Conservation (phyloP, 2,888 invertebrate genomes). For the Eledona agricola region DNA sequence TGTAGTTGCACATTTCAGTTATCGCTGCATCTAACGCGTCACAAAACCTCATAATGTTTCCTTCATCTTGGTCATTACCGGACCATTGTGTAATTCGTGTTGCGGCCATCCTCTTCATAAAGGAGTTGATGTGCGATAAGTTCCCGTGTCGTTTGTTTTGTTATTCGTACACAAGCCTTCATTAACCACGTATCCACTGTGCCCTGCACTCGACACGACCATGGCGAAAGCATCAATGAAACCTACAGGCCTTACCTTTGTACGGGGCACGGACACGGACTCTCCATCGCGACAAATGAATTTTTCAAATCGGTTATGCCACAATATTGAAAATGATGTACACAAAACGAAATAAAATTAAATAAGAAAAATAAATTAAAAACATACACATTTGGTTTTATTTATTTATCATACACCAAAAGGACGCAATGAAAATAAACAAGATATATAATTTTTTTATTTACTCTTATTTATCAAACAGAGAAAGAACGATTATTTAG, state of each 20-base stretch:
- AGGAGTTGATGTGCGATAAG: constrained; percentile 52
- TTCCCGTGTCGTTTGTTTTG: constrained; percentile 47
- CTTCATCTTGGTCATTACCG: constrained; percentile 58
- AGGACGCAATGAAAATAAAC: too few relatives aligned
- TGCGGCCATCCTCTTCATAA: constrained; percentile 51
- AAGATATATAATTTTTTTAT: too few relatives aligned
- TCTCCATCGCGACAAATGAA: not conserved
- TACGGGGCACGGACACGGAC: not conserved
- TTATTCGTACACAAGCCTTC: constrained; percentile 39
- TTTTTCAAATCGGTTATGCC: too few relatives aligned
- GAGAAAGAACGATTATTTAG: too few relatives aligned
- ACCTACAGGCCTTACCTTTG: not conserved
- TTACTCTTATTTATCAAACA: too few relatives aligned
- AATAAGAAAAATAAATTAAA: too few relatives aligned
- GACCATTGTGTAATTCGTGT: constrained; percentile 57
- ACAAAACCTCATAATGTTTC: constrained; percentile 56
- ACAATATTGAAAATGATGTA: not conserved
- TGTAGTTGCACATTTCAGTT: constrained; percentile 53
- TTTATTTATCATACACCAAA: too few relatives aligned
- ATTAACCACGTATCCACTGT: constrained; percentile 35
- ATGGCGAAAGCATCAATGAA: constrained; percentile 13
- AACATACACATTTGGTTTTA: too few relatives aligned
- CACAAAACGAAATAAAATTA: not conserved
- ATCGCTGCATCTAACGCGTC: constrained; percentile 52
- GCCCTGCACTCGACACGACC: constrained; percentile 28